phyloP scores from a whole-genome alignment of 2,113 vertebrate species.

The Psephotus haematonotus region DNA sequence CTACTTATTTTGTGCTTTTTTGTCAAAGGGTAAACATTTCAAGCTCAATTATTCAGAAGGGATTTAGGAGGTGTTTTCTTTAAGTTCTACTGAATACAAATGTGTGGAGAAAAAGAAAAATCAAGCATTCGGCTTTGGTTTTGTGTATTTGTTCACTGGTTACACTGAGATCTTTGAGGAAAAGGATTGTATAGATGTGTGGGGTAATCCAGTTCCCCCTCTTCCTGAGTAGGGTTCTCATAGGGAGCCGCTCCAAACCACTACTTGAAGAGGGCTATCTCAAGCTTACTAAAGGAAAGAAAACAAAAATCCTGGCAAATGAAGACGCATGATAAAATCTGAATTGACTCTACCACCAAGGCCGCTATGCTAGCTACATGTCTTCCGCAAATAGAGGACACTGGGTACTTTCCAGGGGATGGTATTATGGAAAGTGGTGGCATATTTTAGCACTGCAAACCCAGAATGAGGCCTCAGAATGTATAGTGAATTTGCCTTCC shows the following conservation, averaged over 20 bases:
- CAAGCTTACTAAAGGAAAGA: neutral
- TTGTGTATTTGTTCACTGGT: conserved; percentile 31
- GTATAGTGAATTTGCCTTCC: neutral
- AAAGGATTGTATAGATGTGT: conserved; percentile 11
- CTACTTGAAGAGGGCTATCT: neutral
- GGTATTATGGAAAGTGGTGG: neutral
- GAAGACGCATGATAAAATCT: neutral
- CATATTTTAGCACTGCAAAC: neutral
- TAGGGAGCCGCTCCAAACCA: neutral
- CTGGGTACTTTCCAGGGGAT: neutral
- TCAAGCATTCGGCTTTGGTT: conserved; percentile 36
- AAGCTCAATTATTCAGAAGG: conserved; percentile 73
- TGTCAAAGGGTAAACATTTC: conserved; percentile 65
- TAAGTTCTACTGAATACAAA: conserved; percentile 61
- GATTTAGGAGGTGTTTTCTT: conserved; percentile 63
- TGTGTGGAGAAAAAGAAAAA: conserved; percentile 46
- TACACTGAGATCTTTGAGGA: conserved; percentile 53
- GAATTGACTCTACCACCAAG: neutral
- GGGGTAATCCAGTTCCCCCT: neutral
- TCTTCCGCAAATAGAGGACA: neutral
- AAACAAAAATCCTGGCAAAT: neutral
- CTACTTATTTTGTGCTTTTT: conserved; percentile 46
- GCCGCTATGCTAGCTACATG: neutral
- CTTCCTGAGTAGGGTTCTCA: neutral
- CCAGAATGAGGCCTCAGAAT: neutral